These are phyloP conservation scores for Hipposideros larvatus DNA, from an alignment of 2,797 vertebrate genomes.

Conservation along the genomic window DNA sequence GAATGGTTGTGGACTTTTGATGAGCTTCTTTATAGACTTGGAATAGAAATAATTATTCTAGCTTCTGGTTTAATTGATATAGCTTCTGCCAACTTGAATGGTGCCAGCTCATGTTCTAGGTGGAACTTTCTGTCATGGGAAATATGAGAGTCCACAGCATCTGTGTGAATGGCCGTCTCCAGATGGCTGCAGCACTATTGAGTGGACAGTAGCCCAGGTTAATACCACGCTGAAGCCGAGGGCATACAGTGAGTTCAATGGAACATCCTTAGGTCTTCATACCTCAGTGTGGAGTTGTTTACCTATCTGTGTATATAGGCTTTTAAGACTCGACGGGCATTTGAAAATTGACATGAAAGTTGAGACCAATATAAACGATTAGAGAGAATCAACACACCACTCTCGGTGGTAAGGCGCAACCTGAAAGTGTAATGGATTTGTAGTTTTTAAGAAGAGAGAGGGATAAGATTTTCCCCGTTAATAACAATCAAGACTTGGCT, in stretches of 20 bases:
- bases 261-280: conserved; percentile 24
- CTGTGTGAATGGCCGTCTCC: not conserved
- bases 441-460: conserved; percentile 47
- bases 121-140: not conserved
- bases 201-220: not conserved
- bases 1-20: not conserved
- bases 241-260: not conserved
- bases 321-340: conserved; percentile 65
- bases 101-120: not conserved
- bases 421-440: conserved; percentile 68
- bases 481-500: not conserved
- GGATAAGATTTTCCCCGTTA: not conserved
- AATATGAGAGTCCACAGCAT: not conserved
- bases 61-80: conserved; percentile 13
- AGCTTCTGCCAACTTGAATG: not conserved
- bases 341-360: conserved; percentile 58
- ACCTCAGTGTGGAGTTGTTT: conserved; percentile 68
- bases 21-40: not conserved
- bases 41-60: conserved; percentile 47
- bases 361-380: conserved; percentile 36
- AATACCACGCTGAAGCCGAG: not conserved
- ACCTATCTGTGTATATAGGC: conserved; percentile 61
- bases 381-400: conserved; percentile 27
- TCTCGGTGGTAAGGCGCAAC: conserved; percentile 75
- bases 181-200: not conserved